Evolutionary conservation across 1,140 invertebrate species (phyloP).

Genomic region (Gonatopus flavifemur): DNA sequence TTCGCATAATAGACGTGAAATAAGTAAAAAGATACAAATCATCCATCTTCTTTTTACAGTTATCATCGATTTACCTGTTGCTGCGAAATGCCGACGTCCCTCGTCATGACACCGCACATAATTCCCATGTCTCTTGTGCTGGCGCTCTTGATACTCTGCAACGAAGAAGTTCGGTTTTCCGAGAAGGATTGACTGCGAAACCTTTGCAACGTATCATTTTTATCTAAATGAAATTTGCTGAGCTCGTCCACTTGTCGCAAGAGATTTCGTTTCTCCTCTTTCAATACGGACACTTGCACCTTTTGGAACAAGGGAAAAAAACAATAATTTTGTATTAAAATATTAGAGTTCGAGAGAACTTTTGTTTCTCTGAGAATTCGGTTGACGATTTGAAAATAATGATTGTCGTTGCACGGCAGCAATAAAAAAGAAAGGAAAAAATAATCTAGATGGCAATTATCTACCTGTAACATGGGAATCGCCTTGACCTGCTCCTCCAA

Average conservation of each 20-base stretch:
- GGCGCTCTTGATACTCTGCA: constrained; percentile 29
- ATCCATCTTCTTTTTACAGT: no score
- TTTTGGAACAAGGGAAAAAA: constrained; percentile 36
- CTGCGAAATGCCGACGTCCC: constrained; percentile 66
- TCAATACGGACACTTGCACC: constrained; percentile 70
- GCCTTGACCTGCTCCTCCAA: constrained; percentile 83
- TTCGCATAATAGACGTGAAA: no score
- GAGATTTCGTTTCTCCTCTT: constrained; percentile 74
- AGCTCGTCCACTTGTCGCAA: constrained; percentile 60
- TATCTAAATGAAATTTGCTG: constrained; percentile 30
- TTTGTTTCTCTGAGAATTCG: not conserved
- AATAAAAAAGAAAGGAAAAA: constrained; percentile 3
- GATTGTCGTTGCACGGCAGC: constrained; percentile 1
- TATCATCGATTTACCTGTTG: constrained; percentile 50
- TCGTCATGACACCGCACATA: constrained; percentile 66
- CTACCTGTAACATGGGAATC: constrained; percentile 80
- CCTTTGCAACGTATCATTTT: constrained; percentile 45
- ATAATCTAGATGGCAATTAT: constrained; percentile 2
- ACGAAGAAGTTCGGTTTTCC: constrained; percentile 27
- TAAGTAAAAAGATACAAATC: no score
- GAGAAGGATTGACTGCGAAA: constrained; percentile 54
- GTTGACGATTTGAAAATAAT: no score
- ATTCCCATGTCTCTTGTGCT: constrained; percentile 67
- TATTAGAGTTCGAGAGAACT: not conserved
- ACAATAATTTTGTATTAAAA: constrained; percentile 1